Evolutionary conservation across 2,888 invertebrate species (phyloP).

Genomic region (Caenorhabditis imperialis): DNA sequence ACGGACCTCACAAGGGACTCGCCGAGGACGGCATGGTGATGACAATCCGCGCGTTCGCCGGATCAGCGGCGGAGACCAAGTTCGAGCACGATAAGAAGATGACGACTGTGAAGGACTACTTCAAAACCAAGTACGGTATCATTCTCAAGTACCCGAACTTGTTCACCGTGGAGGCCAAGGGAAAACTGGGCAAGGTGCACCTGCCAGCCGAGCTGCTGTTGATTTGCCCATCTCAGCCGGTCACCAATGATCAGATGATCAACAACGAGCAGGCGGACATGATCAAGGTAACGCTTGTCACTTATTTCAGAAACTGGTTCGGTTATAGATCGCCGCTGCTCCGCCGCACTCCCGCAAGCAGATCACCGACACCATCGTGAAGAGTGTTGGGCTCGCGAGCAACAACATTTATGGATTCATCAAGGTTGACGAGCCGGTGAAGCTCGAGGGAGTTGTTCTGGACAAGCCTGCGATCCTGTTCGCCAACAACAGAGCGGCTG

Average conservation of each 20-base stretch:
- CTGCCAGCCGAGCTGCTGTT: slow-evolving; percentile 28
- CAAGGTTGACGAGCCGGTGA: slow-evolving; percentile 17
- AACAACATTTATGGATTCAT: slow-evolving; percentile 33
- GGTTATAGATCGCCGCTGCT: slow-evolving; percentile 29
- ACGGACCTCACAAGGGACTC: slow-evolving; percentile 21
- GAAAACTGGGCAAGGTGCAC: slow-evolving; percentile 15
- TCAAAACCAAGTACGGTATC: slow-evolving; percentile 25
- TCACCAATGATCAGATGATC: slow-evolving; percentile 43
- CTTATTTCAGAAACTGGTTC: neutral
- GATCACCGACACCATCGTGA: slow-evolving; percentile 15
- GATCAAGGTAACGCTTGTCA: slow-evolving; percentile 17
- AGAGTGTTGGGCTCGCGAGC: slow-evolving; percentile 23
- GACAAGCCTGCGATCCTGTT: slow-evolving; percentile 25
- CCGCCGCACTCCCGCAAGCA: slow-evolving; percentile 24
- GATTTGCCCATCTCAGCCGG: slow-evolving; percentile 24
- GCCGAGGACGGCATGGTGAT: slow-evolving; percentile 20
- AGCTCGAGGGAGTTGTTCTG: slow-evolving; percentile 32
- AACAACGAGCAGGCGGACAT: slow-evolving; percentile 45
- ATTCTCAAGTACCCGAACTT: slow-evolving; percentile 26
- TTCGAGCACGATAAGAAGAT: neutral
- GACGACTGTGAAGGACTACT: slow-evolving; percentile 7
- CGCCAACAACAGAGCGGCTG: slow-evolving; percentile 2
- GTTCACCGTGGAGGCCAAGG: slow-evolving; percentile 31
- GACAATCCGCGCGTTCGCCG: slow-evolving; percentile 24
- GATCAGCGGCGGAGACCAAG: neutral